Conservation (phyloP, 2,113 vertebrate species). For the Anser brachyrhynchus region DNA sequence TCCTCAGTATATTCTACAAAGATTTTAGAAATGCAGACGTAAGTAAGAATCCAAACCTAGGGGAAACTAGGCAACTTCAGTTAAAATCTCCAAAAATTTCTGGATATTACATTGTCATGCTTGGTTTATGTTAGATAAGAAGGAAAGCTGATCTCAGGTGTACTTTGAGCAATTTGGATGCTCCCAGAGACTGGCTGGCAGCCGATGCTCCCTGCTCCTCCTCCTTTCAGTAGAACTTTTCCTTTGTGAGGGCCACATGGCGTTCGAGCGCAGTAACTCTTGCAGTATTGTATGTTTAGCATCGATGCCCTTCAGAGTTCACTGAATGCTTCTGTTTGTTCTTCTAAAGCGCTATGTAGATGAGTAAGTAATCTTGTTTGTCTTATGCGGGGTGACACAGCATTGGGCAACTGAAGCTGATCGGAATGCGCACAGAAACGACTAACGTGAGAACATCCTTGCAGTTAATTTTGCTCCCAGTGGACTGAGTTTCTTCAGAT, state of each 20-base stretch:
- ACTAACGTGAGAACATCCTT: neutral
- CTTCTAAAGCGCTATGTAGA: neutral
- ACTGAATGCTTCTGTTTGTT: fast-evolving
- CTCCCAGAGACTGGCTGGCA: neutral
- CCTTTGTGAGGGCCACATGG: fast-evolving
- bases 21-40: neutral
- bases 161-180: neutral
- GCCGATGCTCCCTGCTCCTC: neutral
- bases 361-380: neutral
- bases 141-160: too few species aligned
- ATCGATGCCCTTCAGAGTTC: neutral
- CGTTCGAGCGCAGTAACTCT: neutral
- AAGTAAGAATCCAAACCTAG: neutral
- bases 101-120: fast-evolving
- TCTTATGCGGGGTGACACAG: neutral
- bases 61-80: neutral
- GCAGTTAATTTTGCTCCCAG: neutral
- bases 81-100: neutral
- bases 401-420: neutral
- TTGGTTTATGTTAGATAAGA: neutral
- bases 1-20: neutral
- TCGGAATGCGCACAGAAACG: neutral
- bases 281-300: neutral
- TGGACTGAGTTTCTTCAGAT: neutral
- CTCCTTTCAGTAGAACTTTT: neutral